Base-by-base conservation (phyloP, 2,113 vertebrate species). In the Cygnus buccinator region DNA sequence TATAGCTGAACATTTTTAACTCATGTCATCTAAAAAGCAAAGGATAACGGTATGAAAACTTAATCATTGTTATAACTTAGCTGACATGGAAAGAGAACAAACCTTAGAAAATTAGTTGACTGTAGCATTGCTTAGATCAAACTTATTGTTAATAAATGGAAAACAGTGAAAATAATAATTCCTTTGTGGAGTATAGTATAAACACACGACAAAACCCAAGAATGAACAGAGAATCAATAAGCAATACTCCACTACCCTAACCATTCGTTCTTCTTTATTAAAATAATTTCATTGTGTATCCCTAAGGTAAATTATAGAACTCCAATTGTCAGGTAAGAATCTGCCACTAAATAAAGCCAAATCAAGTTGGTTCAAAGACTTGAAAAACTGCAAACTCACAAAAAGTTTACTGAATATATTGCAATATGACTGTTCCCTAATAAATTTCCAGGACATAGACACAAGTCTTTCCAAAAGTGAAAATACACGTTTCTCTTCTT, bases 191-290 rank as follows among this genome's bases (percentile, higher is more conserved):
- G 31, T n/a, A 52, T 29, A 43, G 2, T 62, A 44, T 1, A 62
- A n/a, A 9, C 52, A 0, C 11, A 44, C 9, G 6, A 18, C 10
- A 37, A 80, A 91, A 84, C 25, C 0, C 4, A 55, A 54, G 8
- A 70, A 1, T 46, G 3, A 31, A 29, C 19, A 80, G 37, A 82
- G 26, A 84, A 62, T 41, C 22, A 46, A 52, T 71, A 22, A 80
- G 29, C 41, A 90, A 66, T 26, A 52, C 4, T 26, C 4, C 9
- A 35, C 14, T 43, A n/a, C 48, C 9, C 12, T 41, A 80, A 37
- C 9, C 3, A 39, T 54, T 84, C 52, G 15, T 55, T 76, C 41
- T 43, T 76, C 33, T 93, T 84, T 72, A 35, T 61, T 65, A 31
- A 67, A 81, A n/a, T 2, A n/a, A 28, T 76, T 70, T 76, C n/a